A percentile compares a stretch with the other conserved stretches of the same genome.
These are phyloP conservation scores for Lasioglossum villosulum DNA, from an alignment of 2,888 invertebrate genomes.

Conservation along the genomic window DNA sequence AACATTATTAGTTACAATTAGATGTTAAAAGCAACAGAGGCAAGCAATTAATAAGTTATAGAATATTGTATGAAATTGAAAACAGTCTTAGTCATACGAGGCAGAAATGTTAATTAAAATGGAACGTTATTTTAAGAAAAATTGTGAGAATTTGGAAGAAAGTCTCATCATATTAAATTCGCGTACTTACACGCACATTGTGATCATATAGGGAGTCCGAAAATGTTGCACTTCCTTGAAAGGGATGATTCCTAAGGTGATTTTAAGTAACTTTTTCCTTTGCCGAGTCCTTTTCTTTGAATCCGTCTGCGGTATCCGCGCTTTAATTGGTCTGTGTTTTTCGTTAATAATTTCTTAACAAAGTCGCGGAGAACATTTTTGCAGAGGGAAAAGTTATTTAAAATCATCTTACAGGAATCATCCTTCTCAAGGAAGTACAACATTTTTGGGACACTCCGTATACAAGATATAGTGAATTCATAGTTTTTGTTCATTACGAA, in stretches of 20 bases:
- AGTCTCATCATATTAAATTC: neutral
- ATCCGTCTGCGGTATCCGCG: no score
- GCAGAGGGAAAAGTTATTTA: no score
- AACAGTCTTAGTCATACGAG: neutral
- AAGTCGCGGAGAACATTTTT: no score
- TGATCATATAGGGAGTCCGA: neutral
- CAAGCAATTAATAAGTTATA: constrained; percentile 1
- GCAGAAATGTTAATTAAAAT: neutral
- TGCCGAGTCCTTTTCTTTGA: no score
- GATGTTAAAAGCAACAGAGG: neutral
- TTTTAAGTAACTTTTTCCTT: no score
- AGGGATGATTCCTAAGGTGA: no score
- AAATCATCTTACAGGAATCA: neutral
- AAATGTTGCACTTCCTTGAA: no score
- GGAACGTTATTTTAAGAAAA: neutral
- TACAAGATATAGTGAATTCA: neutral
- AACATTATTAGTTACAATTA: neutral
- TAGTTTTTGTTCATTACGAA: neutral
- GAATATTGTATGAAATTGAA: neutral
- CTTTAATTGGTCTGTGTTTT: no score
- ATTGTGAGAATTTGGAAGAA: neutral
- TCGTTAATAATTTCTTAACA: no score
- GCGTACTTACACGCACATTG: neutral
- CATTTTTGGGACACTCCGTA: no score
- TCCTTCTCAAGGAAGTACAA: no score